Evolutionary conservation across 2,797 vertebrate genomes (phyloP), one percentile per base, ranked within the genome.

Genomic region (Melanotaenia boesemani): DNA sequence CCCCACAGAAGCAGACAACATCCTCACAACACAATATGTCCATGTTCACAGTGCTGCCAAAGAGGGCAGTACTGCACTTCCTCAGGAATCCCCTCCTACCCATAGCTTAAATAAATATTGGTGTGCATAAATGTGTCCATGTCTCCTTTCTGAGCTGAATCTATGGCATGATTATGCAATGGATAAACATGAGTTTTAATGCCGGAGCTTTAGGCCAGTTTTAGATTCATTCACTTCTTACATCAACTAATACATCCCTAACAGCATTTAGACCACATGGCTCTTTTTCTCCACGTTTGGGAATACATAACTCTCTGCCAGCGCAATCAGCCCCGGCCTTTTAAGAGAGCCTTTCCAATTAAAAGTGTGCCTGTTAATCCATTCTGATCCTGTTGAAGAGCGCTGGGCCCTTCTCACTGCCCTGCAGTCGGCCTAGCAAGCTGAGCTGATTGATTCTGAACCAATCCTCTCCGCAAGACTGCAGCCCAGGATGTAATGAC

Each of bases 361-460:
- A 94, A 93, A 91, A 95, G 93, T 93, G 93, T 94, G 94, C 95
- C 92, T 94, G 88, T 92, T 96, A 96, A 97, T 96, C 95, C 93
- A 89, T 89, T 85, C 89, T 95, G 94, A 96, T 94, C 94, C 95
- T 78, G 85, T 83, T 87, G 93, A 94, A 94, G 94, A 95, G 90
- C 74, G 77, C 90, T 84, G 90, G 94, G 93, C 91, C 88, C 85
- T 92, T 92, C 95, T 91, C 91, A 89, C 74, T 93, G 82, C 80
- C 86, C 94, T 76, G 85, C 86, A 92, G 87, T 88, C 86, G 79
- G 89, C 67, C 83, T 58, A 28, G 81, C 85, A 76, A 94, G 91
- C 87, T 86, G 87, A 93, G 93, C 94, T 94, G 94, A 96, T 92
- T 95, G 95, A 96, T 95, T 95, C 88, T 91, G 77, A 93, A 94